Conservation (phyloP, 1,140 invertebrate genomes). For the Charaxes varanes region DNA sequence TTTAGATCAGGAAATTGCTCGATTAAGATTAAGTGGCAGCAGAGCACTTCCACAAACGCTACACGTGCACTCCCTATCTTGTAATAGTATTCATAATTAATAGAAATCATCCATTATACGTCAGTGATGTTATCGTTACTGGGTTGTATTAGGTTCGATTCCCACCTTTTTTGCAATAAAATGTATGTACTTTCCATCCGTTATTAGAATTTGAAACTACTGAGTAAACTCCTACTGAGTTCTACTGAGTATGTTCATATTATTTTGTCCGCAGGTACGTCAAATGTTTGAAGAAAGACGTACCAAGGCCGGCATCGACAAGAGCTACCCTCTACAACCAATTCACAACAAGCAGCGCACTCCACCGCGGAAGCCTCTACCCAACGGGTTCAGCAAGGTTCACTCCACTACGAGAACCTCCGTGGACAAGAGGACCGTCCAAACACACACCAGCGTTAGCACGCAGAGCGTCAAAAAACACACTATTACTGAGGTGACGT, state of each 20-base stretch:
- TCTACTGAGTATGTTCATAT: not conserved
- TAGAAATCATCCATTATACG: too few species aligned
- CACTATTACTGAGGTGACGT: slow-evolving; percentile 31
- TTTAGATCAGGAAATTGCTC: too few species aligned
- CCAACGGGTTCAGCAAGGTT: slow-evolving; percentile 52
- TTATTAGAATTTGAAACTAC: too few species aligned
- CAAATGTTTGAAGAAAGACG: slow-evolving; percentile 88
- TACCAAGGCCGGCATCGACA: slow-evolving; percentile 83
- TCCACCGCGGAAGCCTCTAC: slow-evolving; percentile 53
- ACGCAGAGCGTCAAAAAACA: slow-evolving; percentile 43
- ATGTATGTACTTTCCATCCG: too few species aligned
- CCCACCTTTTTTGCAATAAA: too few species aligned
- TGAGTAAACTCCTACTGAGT: not conserved
- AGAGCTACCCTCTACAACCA: slow-evolving; percentile 86
- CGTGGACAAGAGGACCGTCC: slow-evolving; percentile 45
- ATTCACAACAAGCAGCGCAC: slow-evolving; percentile 69
- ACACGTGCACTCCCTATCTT: too few species aligned
- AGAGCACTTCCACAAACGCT: too few species aligned
- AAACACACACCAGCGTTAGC: slow-evolving; percentile 35
- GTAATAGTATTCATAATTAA: too few species aligned
- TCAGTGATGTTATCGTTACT: too few species aligned
- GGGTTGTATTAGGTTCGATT: too few species aligned
- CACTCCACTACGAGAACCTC: slow-evolving; percentile 10
- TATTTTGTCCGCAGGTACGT: slow-evolving; percentile 72
- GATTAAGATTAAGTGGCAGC: too few species aligned